A percentile compares a stretch with the other conserved stretches of the same genome.
Evolutionary conservation across 2,888 invertebrate genomes (phyloP).

Genomic region (Empis livida): DNA sequence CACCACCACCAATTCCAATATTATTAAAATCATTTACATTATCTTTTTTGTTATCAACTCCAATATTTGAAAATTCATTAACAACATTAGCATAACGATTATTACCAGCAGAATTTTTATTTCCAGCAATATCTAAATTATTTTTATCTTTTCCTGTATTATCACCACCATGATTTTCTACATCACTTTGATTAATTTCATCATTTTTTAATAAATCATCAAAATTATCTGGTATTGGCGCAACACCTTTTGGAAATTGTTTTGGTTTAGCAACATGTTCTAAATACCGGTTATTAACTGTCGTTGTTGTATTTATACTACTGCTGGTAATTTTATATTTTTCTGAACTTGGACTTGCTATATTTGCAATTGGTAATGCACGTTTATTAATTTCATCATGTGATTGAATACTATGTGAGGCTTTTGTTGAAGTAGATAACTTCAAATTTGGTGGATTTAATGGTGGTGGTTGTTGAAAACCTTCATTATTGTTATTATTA

Average conservation of each 20-base stretch:
- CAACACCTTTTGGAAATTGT: conserved; percentile 29
- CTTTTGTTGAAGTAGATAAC: conserved; percentile 1
- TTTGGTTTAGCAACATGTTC: conserved; percentile 18
- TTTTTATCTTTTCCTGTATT: conserved; percentile 5
- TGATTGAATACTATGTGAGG: not conserved
- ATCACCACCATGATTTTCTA: conserved; percentile 11
- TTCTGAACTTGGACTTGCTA: conserved; percentile 22
- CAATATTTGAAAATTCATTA: conserved; percentile 19
- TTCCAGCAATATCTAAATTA: conserved; percentile 1
- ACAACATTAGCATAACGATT: conserved; percentile 31
- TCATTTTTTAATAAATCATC: conserved; percentile 24
- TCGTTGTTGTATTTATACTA: conserved; percentile 9
- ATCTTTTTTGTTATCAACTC: conserved; percentile 5
- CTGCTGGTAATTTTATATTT: conserved; percentile 24
- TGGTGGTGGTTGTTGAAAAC: conserved; percentile 20
- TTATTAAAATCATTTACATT: conserved; percentile 34
- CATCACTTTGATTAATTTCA: conserved; percentile 10
- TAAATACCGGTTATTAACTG: conserved; percentile 16
- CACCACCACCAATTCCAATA: conserved; percentile 16
- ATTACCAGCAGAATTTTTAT: conserved; percentile 17
- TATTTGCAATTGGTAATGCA: conserved; percentile 20
- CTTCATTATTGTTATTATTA: conserved; percentile 7
- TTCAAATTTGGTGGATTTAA: conserved; percentile 5
- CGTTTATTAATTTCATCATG: conserved; percentile 13
- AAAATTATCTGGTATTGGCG: conserved; percentile 33